Conservation (phyloP, 2,797 vertebrate species). For the Anisognathus igniventris region DNA sequence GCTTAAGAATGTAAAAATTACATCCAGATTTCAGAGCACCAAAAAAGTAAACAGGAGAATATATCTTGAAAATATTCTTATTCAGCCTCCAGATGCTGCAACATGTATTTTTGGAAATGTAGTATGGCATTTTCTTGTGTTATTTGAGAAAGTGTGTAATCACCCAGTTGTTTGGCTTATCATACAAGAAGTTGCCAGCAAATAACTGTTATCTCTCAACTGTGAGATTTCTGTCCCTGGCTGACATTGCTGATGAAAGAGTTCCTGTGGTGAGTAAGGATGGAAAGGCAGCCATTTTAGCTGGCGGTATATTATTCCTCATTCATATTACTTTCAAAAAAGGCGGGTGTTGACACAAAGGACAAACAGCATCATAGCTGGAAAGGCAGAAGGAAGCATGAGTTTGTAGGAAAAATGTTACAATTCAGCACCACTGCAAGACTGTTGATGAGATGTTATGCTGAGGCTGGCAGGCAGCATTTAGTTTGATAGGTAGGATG, state of each 20-base stretch:
- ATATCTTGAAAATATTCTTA: constrained; percentile 5
- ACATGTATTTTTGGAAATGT: background rate
- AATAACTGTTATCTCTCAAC: constrained; percentile 57
- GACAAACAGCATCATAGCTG: background rate
- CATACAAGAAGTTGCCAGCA: constrained; percentile 28
- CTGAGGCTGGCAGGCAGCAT: background rate
- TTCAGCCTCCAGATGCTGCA: background rate
- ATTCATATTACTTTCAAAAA: background rate
- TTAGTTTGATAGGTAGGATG: background rate
- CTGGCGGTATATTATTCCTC: background rate
- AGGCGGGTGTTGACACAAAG: background rate
- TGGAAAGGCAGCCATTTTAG: constrained; percentile 35
- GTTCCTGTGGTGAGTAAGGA: background rate
- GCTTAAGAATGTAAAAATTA: background rate
- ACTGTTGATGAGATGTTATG: background rate
- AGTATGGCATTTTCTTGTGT: background rate
- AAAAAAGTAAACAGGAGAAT: background rate
- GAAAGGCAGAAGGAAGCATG: background rate
- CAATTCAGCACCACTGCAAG: background rate
- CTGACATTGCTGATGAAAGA: constrained; percentile 50
- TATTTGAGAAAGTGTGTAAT: constrained; percentile 45
- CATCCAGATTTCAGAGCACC: background rate
- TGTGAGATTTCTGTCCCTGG: constrained; percentile 31
- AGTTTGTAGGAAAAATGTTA: background rate
- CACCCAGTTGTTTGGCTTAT: constrained; percentile 34